phyloP scores from a whole-genome alignment of 2,797 vertebrate genomes.

The Petrocephalus sullivani region DNA sequence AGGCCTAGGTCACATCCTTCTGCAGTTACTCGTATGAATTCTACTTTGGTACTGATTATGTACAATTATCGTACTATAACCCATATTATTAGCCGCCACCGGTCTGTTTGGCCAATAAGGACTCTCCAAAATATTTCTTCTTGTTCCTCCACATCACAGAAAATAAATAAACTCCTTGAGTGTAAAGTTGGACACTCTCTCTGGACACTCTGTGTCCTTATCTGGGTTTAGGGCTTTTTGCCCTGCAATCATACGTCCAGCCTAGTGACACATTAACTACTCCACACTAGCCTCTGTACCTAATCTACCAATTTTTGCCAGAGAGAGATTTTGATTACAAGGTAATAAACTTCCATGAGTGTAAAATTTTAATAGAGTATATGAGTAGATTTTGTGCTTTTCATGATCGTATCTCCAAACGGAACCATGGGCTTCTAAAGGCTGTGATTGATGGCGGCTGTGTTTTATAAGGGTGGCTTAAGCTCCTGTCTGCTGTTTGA shows the following conservation, averaged over 20 bases:
- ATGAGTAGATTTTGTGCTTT: constrained; percentile 34
- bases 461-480: constrained; percentile 11
- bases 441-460: constrained; percentile 25
- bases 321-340: constrained; percentile 23
- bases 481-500: constrained; percentile 17
- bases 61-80: neutral
- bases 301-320: neutral
- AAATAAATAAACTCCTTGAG: constrained; percentile 34
- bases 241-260: neutral
- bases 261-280: constrained; percentile 10
- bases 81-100: too few species aligned
- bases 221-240: neutral
- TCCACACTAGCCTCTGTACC: neutral
- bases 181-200: neutral
- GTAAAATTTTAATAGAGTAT: constrained; percentile 44
- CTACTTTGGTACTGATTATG: neutral
- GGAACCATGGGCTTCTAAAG: neutral
- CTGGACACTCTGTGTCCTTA: neutral
- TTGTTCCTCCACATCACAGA: constrained; percentile 18
- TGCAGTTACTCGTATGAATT: neutral
- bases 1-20: neutral
- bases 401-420: constrained; percentile 23
- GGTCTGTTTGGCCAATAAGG: neutral
- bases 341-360: constrained; percentile 20
- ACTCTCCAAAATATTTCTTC: too few species aligned